Conservation (phyloP, 2,113 vertebrate species). For the Geothlypis trichas region DNA sequence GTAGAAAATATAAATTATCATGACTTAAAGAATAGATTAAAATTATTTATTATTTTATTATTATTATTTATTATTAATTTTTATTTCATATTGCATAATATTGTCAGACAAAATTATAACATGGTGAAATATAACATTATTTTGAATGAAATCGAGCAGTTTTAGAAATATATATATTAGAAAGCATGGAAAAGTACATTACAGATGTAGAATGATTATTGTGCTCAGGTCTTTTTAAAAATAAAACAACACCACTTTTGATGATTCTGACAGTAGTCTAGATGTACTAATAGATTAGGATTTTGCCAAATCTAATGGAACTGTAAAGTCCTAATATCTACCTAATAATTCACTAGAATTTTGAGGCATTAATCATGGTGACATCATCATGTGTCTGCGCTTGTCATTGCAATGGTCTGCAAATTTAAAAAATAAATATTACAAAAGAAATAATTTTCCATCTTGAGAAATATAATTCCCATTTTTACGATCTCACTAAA, state of each 20-base stretch:
- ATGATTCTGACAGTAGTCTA: neutral
- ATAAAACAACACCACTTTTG: neutral
- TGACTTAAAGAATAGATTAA: neutral
- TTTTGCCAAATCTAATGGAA: neutral
- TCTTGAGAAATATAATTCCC: neutral
- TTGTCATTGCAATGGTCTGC: neutral
- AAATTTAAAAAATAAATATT: neutral
- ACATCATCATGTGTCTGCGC: neutral
- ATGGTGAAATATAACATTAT: neutral
- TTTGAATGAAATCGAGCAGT: neutral
- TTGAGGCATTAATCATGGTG: neutral
- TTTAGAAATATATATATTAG: neutral
- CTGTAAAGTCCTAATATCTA: neutral
- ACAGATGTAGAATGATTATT: neutral
- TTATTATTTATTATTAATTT: no score
- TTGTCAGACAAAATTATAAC: neutral
- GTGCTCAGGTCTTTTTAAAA: neutral
- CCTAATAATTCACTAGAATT: neutral
- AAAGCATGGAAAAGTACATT: neutral
- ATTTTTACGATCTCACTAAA: neutral
- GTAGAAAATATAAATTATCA: neutral
- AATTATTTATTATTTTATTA: neutral
- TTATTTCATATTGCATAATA: fast-evolving
- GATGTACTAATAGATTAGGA: neutral
- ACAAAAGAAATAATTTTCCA: neutral